Base-by-base conservation (phyloP, 2,797 vertebrate genomes). In the Lagocephalus sceleratus region DNA sequence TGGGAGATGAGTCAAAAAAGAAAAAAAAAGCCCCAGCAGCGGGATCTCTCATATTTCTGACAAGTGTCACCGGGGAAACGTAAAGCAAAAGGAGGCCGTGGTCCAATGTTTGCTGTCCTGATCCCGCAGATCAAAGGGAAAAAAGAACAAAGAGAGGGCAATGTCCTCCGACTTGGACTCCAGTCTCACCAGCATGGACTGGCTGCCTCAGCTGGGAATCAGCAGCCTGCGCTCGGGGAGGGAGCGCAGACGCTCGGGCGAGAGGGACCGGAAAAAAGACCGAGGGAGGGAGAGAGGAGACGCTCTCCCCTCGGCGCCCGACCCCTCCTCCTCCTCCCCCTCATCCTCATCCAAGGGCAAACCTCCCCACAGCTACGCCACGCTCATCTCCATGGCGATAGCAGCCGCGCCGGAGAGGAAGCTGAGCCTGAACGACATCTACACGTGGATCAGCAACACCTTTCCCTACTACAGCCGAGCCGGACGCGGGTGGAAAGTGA, bases 391-490 rank as follows among this genome's bases (percentile, higher is more conserved):
- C 51, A 98, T 97, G 61, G 95, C 96, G 42, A 98, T 98, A 85
- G 93, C 93, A 46, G 93, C 94, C 0, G 92, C 95, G 15, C 94
- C 94, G 5, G 93, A 93, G 80, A 93, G 90, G 89, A 95, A 95
- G 86, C 89, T 97, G 91, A 99, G 96, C 1, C 81, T 99, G 64
- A 99, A 95, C 41, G 95, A 98, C 85, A 99, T 99, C 76, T 99
- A 99, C 86, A 97, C 94, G 61, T 99, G 97, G 96, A 98, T 99
- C 86, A 98, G 96, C 19, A 92, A 98, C 71, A 93, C 92, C n/a
- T 98, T 95, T 63, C 95, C 97, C 2, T 96, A 96, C 72, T 99
- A 99, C 78, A 93, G 92, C 85, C 92, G 95, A 49, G 93, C 91
- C 3, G 96, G 96, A 56, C 93, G 96, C n/a, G 97, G 97, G 39